phyloP scores from a whole-genome alignment of 2,888 invertebrate genomes.

The Didymodactylos carnosus region DNA sequence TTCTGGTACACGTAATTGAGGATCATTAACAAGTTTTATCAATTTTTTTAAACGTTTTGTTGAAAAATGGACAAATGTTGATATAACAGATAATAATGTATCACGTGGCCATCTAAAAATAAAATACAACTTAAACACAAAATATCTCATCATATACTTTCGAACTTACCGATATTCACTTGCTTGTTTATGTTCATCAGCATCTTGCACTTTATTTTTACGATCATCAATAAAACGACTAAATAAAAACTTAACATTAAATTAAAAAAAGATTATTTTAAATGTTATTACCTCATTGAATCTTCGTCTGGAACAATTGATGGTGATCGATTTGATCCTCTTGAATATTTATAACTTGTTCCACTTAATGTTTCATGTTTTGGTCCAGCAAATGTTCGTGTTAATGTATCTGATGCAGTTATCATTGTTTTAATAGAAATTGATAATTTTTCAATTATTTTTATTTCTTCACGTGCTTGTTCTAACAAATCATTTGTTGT shows the following conservation, averaged over 20 bases:
- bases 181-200: constrained; percentile 37
- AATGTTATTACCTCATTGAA: neutral
- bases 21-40: constrained; percentile 56
- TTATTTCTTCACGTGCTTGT: constrained; percentile 62
- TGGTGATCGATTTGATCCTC: constrained; percentile 9
- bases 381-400: constrained; percentile 28
- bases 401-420: constrained; percentile 80
- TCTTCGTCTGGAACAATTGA: constrained; percentile 11
- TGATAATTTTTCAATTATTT: constrained; percentile 72
- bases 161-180: too few relatives aligned
- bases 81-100: constrained; percentile 69
- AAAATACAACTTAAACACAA: too few relatives aligned
- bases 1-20: constrained; percentile 70
- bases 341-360: neutral
- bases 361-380: neutral
- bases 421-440: constrained; percentile 83
- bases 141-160: too few relatives aligned
- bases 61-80: constrained; percentile 72
- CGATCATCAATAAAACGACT: constrained; percentile 1
- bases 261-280: too few relatives aligned
- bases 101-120: constrained; percentile 80
- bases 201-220: constrained; percentile 21
- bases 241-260: too few relatives aligned
- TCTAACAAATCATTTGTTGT: constrained; percentile 37
- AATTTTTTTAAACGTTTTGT: constrained; percentile 59